Evolutionary conservation across 2,888 invertebrate genomes (phyloP), one percentile per base, ranked within the genome.

Genomic region (Xestia sexstrigata): DNA sequence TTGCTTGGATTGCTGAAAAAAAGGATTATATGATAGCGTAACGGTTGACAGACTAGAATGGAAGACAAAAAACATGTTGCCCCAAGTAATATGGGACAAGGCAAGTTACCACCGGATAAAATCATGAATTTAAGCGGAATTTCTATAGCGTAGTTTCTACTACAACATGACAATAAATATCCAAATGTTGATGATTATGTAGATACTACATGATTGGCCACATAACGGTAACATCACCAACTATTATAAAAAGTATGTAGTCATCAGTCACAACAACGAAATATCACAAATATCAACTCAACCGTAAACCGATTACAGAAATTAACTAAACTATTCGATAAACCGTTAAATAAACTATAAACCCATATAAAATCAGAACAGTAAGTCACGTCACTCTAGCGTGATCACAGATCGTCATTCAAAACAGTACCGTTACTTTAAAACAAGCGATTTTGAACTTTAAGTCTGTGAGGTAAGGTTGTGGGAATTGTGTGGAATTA

Each of bases 271-370:
- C 30, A 45, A 52, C 20, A 45, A 17, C 39, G 5, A 74, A 87
- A 84, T 80, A 81, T 84, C 77, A 87, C 87, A 74, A 72, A 84
- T 74, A 68, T 35, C 62, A 65, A 70, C n/a, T 73, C 65, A 81
- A 65, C 87, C 81, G 55, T 65, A 60, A 52, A 69, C 45, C 63
- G 84, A 84, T 84, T 80, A 84, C 87, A 84, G 81, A 87, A 80
- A 84, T 84, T 84, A 89, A 87, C 79, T 78, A 74, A 88, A 88
- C 83, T 82, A 83, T 84, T 76, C 68, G 47, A 45, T 65, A 66
- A 82, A 84, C 88, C 76, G 89, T 89, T 89, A 88, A 82, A 81
- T 85, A 83, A 84, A 84, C 89, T 85, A 87, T 83, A 89, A 89
- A 88, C 88, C 88, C 81, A 89, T 88, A 78, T 89, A 73, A 78